Conservation (phyloP, 2,888 invertebrate species). For the Oithona nana region DNA sequence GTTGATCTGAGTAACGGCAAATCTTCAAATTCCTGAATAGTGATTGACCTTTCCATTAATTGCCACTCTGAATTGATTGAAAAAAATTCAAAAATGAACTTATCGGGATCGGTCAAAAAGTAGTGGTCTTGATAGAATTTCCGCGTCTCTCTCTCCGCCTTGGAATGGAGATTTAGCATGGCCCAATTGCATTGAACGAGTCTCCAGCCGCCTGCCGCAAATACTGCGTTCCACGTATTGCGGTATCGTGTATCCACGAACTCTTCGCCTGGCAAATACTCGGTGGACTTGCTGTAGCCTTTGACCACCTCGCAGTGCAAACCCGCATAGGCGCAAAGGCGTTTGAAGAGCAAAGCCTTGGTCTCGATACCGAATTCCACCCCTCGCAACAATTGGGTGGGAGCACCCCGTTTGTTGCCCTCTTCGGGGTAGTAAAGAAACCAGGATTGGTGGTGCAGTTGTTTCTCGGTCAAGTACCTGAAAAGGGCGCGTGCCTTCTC, state of each 20-base stretch:
- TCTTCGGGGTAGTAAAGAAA: conserved; percentile 17
- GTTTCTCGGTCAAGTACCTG: conserved; percentile 5
- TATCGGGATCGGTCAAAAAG: conserved; percentile 15
- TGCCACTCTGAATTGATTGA: conserved; percentile 14
- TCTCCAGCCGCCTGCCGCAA: conserved; percentile 13
- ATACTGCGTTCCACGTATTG: conserved; percentile 16
- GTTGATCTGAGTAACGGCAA: conserved; percentile 14
- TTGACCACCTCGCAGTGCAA: conserved; percentile 15
- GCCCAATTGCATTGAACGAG: conserved; percentile 16
- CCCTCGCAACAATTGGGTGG: conserved; percentile 5
- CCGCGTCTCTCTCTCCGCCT: conserved; percentile 10
- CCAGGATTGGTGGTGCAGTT: conserved; percentile 13
- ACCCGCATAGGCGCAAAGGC: conserved; percentile 16
- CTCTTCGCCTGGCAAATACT: conserved; percentile 16
- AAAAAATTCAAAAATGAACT: conserved; percentile 17
- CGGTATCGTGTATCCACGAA: conserved; percentile 13
- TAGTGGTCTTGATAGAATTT: conserved; percentile 16
- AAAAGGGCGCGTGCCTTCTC: conserved; percentile 14
- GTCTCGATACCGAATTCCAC: conserved; percentile 17
- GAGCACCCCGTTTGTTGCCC: conserved; percentile 16
- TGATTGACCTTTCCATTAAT: conserved; percentile 10
- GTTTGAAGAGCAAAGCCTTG: conserved; percentile 15
- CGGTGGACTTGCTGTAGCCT: conserved; percentile 7
- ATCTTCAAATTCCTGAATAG: conserved; percentile 15
- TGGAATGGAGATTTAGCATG: conserved; percentile 6